Base-by-base conservation (phyloP, 2,797 vertebrate genomes). In the Typhlichthys subterraneus region DNA sequence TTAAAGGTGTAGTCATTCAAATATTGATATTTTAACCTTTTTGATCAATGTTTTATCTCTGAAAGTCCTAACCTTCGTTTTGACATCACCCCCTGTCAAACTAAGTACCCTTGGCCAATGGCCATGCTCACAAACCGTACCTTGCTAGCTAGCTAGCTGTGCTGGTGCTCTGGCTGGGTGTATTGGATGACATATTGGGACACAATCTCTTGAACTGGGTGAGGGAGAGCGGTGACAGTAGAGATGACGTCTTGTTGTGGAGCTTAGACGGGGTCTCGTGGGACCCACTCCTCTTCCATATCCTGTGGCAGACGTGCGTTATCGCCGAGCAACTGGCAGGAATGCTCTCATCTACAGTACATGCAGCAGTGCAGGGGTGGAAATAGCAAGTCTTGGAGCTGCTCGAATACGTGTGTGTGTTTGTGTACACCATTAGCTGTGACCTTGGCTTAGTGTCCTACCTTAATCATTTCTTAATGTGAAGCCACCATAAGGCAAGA, bases 201-300 rank as follows among this genome's bases (percentile, higher is more conserved):
- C 38, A 42, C 38, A 42, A 42, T 42, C 38, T 42, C 38, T 42
- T 42, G 38, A 9, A 9, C 38, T 9, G 9, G 38, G 9, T 42
- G 38, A 42, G 38, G 38, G 64, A 1, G 55, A 54, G 66, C 45
- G 47, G 53, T 63, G 11, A 51, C 60, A 57, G 5, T 61, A 68
- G 66, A 65, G 76, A 70, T 87, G 87, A 87, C 72, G 62, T 84
- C 82, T 82, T 88, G 70, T 67, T 68, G 75, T 50, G 60, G 67
- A 68, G 77, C 52, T 53, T 63, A 85, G 66, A 78, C 70, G 50
- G 12, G 12, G 70, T 78, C 80, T 84, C 84, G 72, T 68, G 75
- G 80, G 87, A 84, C 84, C 77, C 69, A 52, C 77, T 15, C 75
- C 73, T 60, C 61, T 72, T 69, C 5, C 33, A 38, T 9, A 8